phyloP scores from a whole-genome alignment of 1,140 invertebrate genomes.

The Coptotermes formosanus region DNA sequence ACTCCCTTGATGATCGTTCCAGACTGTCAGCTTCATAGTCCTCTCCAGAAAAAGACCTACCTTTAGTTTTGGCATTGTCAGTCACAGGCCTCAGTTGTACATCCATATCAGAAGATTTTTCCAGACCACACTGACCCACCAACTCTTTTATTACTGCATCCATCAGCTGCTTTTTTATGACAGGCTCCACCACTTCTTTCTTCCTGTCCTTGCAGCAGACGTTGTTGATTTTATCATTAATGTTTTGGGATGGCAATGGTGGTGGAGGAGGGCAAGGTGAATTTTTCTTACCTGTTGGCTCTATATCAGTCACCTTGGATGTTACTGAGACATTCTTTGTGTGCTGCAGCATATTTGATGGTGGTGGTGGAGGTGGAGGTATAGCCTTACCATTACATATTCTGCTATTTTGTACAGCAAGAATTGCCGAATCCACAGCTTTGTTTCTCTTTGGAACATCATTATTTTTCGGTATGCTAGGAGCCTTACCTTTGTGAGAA shows the following conservation, averaged over 20 bases:
- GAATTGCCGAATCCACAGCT: too few relatives aligned
- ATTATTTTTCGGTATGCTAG: too few relatives aligned
- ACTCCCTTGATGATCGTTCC: slow-evolving; percentile 55
- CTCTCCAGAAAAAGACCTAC: slow-evolving; percentile 39
- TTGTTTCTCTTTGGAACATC: too few relatives aligned
- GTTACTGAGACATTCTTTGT: too few relatives aligned
- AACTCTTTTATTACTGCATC: slow-evolving; percentile 55
- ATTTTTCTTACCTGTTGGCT: background rate
- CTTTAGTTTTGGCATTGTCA: background rate
- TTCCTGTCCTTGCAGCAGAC: background rate
- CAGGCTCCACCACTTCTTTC: background rate
- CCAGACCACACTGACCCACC: slow-evolving; percentile 48
- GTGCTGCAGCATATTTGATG: background rate
- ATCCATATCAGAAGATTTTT: slow-evolving; percentile 34
- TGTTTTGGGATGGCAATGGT: slow-evolving; percentile 21
- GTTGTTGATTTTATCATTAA: too few relatives aligned
- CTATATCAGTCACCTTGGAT: too few relatives aligned
- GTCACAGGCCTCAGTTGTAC: background rate
- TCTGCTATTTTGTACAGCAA: too few relatives aligned
- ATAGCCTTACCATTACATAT: background rate
- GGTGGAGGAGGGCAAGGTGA: slow-evolving; percentile 37
- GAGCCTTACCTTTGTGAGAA: too few relatives aligned
- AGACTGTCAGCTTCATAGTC: slow-evolving; percentile 79
- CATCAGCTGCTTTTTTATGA: slow-evolving; percentile 47
- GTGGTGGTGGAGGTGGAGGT: background rate